Percentiles rank a stretch among this genome's conserved stretches.
phyloP scores from a whole-genome alignment of 2,888 invertebrate species.

The Schizaphis graminum region DNA sequence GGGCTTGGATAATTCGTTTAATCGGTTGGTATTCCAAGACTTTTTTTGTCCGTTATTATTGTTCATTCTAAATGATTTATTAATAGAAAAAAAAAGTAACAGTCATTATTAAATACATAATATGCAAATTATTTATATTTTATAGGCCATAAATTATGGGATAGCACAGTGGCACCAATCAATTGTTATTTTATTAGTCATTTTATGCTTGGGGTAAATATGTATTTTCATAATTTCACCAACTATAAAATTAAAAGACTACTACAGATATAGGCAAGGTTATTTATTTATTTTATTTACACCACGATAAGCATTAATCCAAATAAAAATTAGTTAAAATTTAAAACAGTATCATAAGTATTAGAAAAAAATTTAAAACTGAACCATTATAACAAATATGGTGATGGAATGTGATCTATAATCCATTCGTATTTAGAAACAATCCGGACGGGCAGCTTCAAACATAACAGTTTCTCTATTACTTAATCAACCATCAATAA shows the following conservation, averaged over 20 bases:
- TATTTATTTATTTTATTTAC: neutral
- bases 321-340: neutral
- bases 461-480: too few relatives aligned
- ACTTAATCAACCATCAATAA: too few relatives aligned
- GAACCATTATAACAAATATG: neutral
- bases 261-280: neutral
- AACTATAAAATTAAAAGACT: neutral
- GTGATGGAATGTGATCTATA: neutral
- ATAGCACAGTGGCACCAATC: neutral
- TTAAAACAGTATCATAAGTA: neutral
- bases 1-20: neutral
- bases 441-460: too few relatives aligned
- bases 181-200: neutral
- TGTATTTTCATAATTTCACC: neutral
- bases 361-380: neutral
- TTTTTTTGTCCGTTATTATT: neutral
- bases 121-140: neutral
- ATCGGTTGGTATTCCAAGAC: neutral
- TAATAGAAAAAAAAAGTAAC: neutral
- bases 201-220: neutral
- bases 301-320: neutral
- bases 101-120: neutral
- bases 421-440: too few relatives aligned
- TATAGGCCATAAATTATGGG: neutral
- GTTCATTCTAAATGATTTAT: neutral